A percentile compares a stretch with the other conserved stretches of the same genome.
These are phyloP conservation scores for Ectemnius cavifrons DNA, from an alignment of 2,888 invertebrate genomes.

Conservation along the genomic window DNA sequence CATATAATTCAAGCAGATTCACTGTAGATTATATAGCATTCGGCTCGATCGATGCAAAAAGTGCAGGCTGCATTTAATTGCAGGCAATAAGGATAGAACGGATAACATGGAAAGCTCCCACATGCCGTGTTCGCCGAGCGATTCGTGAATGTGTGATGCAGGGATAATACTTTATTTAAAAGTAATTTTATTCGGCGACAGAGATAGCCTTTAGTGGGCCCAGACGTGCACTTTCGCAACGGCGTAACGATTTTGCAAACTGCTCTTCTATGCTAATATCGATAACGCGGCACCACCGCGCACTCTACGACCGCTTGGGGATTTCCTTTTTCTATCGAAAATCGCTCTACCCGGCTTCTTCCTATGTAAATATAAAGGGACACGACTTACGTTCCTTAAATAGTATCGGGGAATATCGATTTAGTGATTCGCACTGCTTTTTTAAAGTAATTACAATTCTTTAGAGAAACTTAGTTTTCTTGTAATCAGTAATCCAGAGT, in stretches of 20 bases:
- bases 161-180: slow-evolving; percentile 65
- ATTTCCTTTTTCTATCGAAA: slow-evolving; percentile 64
- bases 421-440: background rate
- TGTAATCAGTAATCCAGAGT: too few relatives aligned
- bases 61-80: too few relatives aligned
- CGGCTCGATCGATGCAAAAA: too few relatives aligned
- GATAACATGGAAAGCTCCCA: too few relatives aligned
- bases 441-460: too few relatives aligned
- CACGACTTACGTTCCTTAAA: slow-evolving; percentile 25
- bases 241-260: slow-evolving; percentile 75
- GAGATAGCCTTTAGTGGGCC: slow-evolving; percentile 71
- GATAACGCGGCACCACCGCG: slow-evolving; percentile 69
- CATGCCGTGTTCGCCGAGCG: too few relatives aligned
- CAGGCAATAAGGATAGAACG: too few relatives aligned
- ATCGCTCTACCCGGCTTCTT: slow-evolving; percentile 46
- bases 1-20: too few relatives aligned
- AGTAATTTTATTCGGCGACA: slow-evolving; percentile 68
- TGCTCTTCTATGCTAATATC: slow-evolving; percentile 76
- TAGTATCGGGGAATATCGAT: background rate
- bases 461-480: too few relatives aligned
- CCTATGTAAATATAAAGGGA: slow-evolving; percentile 12
- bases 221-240: slow-evolving; percentile 70
- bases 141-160: background rate
- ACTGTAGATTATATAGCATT: too few relatives aligned
- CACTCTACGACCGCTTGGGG: slow-evolving; percentile 61